A percentile compares a stretch with the other conserved stretches of the same genome.
These are phyloP conservation scores for Onychostoma macrolepis DNA, from an alignment of 2,113 vertebrate genomes.

Conservation along the genomic window DNA sequence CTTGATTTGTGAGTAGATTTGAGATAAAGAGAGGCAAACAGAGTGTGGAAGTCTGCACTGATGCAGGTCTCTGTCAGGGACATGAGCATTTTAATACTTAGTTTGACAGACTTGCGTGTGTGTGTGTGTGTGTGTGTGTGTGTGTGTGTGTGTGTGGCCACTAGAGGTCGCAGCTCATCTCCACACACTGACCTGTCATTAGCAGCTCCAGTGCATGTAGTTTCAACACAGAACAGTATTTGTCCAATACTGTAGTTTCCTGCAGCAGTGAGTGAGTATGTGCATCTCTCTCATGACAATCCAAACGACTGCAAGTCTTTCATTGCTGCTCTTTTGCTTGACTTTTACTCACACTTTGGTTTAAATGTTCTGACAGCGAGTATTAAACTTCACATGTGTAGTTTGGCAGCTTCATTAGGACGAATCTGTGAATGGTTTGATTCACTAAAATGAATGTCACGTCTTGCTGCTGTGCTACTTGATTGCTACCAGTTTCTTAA, in stretches of 20 bases:
- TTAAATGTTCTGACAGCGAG: no score
- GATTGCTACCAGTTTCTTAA: background rate
- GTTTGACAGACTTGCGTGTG: no score
- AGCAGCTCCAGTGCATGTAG: no score
- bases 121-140: no score
- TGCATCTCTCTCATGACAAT: background rate
- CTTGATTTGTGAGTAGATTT: no score
- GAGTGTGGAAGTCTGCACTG: no score
- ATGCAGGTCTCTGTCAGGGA: no score
- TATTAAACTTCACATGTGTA: background rate
- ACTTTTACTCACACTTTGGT: background rate
- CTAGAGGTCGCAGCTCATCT: background rate
- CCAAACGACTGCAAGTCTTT: background rate
- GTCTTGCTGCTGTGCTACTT: background rate
- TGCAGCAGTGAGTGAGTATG: no score
- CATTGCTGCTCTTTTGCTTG: background rate
- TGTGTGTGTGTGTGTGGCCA: background rate
- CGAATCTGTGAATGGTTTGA: background rate
- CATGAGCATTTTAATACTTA: no score
- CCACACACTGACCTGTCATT: background rate
- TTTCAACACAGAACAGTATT: background rate
- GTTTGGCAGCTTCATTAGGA: background rate
- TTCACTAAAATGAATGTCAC: background rate
- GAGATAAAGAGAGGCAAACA: no score
- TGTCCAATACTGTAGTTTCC: no score